Evolutionary conservation across 1,140 invertebrate genomes (phyloP).

Genomic region (Pseudomyrmex flavicornis): DNA sequence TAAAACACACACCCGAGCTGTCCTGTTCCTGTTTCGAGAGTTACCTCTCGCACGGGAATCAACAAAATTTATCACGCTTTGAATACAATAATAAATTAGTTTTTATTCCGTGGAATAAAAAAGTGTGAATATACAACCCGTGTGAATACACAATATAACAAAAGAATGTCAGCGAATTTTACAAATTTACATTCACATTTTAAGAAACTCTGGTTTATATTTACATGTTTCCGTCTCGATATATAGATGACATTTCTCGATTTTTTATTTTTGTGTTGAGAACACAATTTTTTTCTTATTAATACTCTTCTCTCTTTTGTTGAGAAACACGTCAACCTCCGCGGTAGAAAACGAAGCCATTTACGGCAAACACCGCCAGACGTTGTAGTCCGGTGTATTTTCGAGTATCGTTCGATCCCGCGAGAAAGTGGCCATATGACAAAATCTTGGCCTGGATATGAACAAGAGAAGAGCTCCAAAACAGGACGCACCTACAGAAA

Average conservation of each 20-base stretch:
- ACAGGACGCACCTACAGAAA: neutral
- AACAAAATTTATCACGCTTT: neutral
- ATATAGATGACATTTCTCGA: neutral
- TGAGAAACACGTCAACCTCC: slow-evolving; percentile 33
- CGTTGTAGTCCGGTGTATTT: slow-evolving; percentile 58
- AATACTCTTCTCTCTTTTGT: slow-evolving; percentile 52
- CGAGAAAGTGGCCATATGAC: slow-evolving; percentile 74
- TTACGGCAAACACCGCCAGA: slow-evolving; percentile 76
- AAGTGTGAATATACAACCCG: too few relatives aligned
- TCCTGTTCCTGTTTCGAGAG: neutral
- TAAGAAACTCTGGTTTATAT: neutral
- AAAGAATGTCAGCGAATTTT: too few relatives aligned
- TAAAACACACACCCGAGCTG: slow-evolving; percentile 22
- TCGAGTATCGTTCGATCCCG: slow-evolving; percentile 64
- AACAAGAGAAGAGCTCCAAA: slow-evolving; percentile 49
- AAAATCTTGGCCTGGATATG: slow-evolving; percentile 81
- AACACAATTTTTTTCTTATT: slow-evolving; percentile 66
- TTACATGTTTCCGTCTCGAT: neutral
- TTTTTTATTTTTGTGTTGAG: neutral
- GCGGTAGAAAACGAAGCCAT: slow-evolving; percentile 75
- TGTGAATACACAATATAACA: too few relatives aligned
- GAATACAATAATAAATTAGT: slow-evolving; percentile 22
- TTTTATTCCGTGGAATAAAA: neutral
- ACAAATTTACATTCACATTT: too few relatives aligned
- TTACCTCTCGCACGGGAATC: neutral